phyloP scores from a whole-genome alignment of 2,113 vertebrate species.

The Lota lota region DNA sequence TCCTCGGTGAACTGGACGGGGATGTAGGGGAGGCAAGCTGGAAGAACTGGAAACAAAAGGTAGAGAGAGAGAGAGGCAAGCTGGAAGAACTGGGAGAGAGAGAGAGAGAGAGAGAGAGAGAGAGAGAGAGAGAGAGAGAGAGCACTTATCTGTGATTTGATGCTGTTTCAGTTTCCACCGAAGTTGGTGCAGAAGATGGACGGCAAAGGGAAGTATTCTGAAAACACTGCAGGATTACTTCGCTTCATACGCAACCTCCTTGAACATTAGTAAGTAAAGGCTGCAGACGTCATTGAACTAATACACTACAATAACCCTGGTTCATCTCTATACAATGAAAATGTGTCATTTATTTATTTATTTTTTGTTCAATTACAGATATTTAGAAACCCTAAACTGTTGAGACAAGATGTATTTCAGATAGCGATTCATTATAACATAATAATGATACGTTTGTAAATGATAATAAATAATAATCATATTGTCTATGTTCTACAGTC shows the following conservation, averaged over 20 bases:
- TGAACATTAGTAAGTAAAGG: constrained; percentile 51
- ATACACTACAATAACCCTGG: too few species aligned
- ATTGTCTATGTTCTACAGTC: constrained; percentile 22
- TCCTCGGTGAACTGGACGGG: constrained; percentile 24
- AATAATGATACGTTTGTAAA: too few species aligned
- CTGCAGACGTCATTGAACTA: neutral
- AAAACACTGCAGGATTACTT: constrained; percentile 43
- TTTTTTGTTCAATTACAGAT: too few species aligned
- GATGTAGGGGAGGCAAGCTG: constrained; percentile 34
- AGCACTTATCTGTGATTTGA: neutral
- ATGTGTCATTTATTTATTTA: too few species aligned
- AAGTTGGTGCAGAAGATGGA: constrained; percentile 47
- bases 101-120: too few species aligned
- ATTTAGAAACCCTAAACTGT: too few species aligned
- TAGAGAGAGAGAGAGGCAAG: constrained; percentile 23
- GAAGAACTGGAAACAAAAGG: constrained; percentile 56
- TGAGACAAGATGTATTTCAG: too few species aligned
- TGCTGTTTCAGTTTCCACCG: constrained; percentile 33
- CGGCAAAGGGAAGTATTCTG: constrained; percentile 42
- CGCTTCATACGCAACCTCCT: constrained; percentile 54
- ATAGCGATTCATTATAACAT: too few species aligned
- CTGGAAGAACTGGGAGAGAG: constrained; percentile 21
- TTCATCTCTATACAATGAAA: too few species aligned
- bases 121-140: too few species aligned
- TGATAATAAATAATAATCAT: too few species aligned